Evolutionary conservation across 2,113 vertebrate species (phyloP), one percentile per base, ranked within the genome.

Genomic region (Sphaerodactylus townsendi): DNA sequence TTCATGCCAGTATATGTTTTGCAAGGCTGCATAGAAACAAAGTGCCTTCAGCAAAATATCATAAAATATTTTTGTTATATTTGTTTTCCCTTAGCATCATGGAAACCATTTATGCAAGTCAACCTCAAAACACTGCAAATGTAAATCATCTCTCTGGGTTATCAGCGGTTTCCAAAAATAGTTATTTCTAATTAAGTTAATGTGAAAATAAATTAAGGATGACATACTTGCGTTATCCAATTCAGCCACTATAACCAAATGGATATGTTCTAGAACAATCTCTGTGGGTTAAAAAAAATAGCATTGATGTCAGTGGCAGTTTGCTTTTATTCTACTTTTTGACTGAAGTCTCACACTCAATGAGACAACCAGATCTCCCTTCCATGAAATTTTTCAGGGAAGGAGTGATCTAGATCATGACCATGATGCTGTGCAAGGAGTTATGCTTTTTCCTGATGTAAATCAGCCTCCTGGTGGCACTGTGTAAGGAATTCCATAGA

Each of bases 1-100:
- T 10, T 75, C 87, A 41, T 74, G 84, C 37, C 85, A 86, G 82
- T 66, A 80, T 86, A 69, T 71, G 81, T 89, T 87, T 92, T 92
- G 41, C 65, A 93, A 84, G 62, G n/a, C 64, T 74, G 56, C 19
- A 37, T 0, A 10, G 37, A 69, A 56, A 28, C 9, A 71, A 41
- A 39, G 4, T 6, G 28, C 4, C 5, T 39, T 62, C 53, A 46
- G 5, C 19, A 33, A 73, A n/a, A 44, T 28, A 69, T 86, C 75
- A 83, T 78, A 39, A 78, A 89, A 48, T 4, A 81, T 10, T 21
- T 70, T 35, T 85, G 2, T 74, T 81, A 15, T 66, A 82, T 73
- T 86, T 72, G 33, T 25, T 28, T 77, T 74, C 37, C 59, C 23
- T 28, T 71, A 35, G 71, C 37, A 35, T 69, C 77, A 81, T 70